These are phyloP conservation scores for Reinhardtius hippoglossoides DNA, from an alignment of 2,113 vertebrate genomes.

Conservation along the genomic window DNA sequence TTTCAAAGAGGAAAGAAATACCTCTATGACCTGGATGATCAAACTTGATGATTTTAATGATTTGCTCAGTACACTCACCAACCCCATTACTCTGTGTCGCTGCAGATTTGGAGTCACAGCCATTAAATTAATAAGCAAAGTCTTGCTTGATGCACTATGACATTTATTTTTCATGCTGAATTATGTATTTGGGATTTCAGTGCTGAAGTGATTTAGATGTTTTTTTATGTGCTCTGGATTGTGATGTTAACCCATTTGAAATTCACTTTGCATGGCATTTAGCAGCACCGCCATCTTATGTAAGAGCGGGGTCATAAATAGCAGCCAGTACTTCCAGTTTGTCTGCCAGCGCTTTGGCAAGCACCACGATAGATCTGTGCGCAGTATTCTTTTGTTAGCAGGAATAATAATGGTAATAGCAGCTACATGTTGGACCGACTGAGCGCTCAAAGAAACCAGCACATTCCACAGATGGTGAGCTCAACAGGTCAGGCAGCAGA, in stretches of 20 bases:
- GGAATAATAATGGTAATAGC: neutral
- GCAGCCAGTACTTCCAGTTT: neutral
- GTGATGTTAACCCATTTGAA: conserved; percentile 23
- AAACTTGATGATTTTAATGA: conserved; percentile 43
- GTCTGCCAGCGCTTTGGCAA: conserved; percentile 1
- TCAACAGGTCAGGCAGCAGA: conserved; percentile 12
- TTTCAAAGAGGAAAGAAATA: neutral
- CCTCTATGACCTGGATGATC: conserved; percentile 34
- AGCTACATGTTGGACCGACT: conserved; percentile 1
- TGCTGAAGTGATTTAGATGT: conserved; percentile 29
- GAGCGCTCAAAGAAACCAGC: neutral
- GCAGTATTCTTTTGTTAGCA: conserved; percentile 2
- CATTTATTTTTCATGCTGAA: conserved; percentile 52
- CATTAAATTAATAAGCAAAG: conserved; percentile 59
- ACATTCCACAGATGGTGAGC: conserved; percentile 35
- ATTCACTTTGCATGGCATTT: too few species aligned
- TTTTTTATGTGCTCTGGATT: conserved; percentile 35
- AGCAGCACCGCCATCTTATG: conserved; percentile 10
- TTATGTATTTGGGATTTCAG: conserved; percentile 43
- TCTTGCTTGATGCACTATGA: conserved; percentile 34
- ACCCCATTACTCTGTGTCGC: conserved; percentile 34
- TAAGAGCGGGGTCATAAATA: conserved; percentile 24
- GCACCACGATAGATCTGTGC: conserved; percentile 4
- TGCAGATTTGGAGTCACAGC: conserved; percentile 34
- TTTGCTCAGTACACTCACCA: conserved; percentile 9